These are phyloP conservation scores for Platypus cylindrus DNA, from an alignment of 2,888 invertebrate genomes.

Conservation along the genomic window DNA sequence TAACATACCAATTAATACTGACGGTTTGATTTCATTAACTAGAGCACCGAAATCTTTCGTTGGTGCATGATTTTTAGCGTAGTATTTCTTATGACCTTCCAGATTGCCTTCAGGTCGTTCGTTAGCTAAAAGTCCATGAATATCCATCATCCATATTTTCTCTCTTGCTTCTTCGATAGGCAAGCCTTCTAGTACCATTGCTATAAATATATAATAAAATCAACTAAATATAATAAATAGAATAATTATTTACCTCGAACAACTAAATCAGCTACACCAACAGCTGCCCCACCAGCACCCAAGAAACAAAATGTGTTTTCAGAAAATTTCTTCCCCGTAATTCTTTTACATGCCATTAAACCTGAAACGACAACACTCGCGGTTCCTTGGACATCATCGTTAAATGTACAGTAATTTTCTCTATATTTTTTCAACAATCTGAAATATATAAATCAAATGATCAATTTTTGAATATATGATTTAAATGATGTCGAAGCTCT, in stretches of 20 bases:
- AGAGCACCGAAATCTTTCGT: conserved; percentile 70
- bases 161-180: conserved; percentile 59
- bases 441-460: too few species aligned
- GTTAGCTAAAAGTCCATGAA: conserved; percentile 85
- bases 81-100: conserved; percentile 66
- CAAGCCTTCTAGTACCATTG: conserved; percentile 77
- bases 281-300: conserved; percentile 84
- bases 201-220: conserved; percentile 36
- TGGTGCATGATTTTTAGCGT: conserved; percentile 66
- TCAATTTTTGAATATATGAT: too few species aligned
- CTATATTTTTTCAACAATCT: conserved; percentile 80
- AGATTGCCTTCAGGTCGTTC: conserved; percentile 72
- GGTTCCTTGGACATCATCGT: conserved; percentile 85
- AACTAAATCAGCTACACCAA: conserved; percentile 62
- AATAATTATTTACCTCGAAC: conserved; percentile 9
- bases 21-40: conserved; percentile 69
- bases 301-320: conserved; percentile 82
- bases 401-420: conserved; percentile 84
- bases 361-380: conserved; percentile 95
- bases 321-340: conserved; percentile 69
- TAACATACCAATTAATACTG: conserved; percentile 67
- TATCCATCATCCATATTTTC: conserved; percentile 93
- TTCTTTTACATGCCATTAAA: conserved; percentile 69
- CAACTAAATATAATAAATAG: too few species aligned
- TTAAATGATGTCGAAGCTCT: too few species aligned